These are phyloP conservation scores for Eospalax fontanierii DNA, from an alignment of 2,797 vertebrate genomes.

Conservation along the genomic window DNA sequence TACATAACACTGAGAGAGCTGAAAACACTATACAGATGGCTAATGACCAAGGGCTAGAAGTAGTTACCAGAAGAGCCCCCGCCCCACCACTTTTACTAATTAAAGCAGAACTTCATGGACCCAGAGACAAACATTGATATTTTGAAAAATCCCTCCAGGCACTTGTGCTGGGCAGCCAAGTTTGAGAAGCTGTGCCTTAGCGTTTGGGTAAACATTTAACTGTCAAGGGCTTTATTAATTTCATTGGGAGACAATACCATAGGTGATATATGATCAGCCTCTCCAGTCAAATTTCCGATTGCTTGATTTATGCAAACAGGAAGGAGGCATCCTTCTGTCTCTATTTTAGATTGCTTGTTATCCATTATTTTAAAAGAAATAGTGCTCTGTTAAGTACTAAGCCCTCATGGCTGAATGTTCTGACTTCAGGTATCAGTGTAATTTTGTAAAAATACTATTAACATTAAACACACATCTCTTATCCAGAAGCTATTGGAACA, in stretches of 20 bases:
- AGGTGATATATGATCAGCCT: not conserved
- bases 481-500: constrained; percentile 22
- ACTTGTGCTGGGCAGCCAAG: not conserved
- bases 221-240: not conserved
- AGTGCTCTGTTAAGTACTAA: not conserved
- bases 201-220: not conserved
- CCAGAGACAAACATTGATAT: not conserved
- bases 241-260: constrained; percentile 36
- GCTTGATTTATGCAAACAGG: not conserved
- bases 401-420: not conserved
- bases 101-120: constrained; percentile 42
- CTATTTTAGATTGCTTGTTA: not conserved
- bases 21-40: constrained; percentile 30
- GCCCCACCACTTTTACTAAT: not conserved
- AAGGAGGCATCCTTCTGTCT: not conserved
- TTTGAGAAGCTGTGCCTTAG: not conserved
- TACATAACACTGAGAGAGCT: not conserved
- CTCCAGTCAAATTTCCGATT: constrained; percentile 31
- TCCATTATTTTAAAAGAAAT: constrained; percentile 33
- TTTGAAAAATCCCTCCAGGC: constrained; percentile 37
- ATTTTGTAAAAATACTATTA: constrained; percentile 39
- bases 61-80: constrained; percentile 1
- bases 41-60: constrained; percentile 48
- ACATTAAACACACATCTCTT: constrained; percentile 26
- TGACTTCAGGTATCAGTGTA: constrained; percentile 24